Evolutionary conservation across 2,888 invertebrate genomes (phyloP).

Genomic region (Spodoptera exigua): DNA sequence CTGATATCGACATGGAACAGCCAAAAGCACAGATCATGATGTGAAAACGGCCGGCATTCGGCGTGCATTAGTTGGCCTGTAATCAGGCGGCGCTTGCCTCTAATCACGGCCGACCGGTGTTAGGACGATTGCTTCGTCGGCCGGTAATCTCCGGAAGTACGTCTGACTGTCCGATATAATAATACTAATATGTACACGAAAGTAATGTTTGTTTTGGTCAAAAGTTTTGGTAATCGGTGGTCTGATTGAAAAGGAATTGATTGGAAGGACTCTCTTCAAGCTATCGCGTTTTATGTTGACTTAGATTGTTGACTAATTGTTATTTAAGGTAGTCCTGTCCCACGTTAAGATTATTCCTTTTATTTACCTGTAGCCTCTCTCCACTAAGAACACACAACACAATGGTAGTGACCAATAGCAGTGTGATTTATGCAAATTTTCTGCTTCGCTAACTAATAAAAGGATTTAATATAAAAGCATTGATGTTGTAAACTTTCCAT

Average conservation of each 20-base stretch:
- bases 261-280: no score
- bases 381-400: no score
- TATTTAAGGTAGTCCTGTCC: no score
- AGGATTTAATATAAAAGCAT: no score
- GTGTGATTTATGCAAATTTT: no score
- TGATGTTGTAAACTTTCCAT: no score
- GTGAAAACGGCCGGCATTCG: slow-evolving; percentile 37
- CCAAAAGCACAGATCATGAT: slow-evolving; percentile 52
- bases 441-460: no score
- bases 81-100: slow-evolving; percentile 64
- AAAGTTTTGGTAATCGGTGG: neutral
- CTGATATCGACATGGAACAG: slow-evolving; percentile 7
- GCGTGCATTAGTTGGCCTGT: slow-evolving; percentile 71
- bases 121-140: slow-evolving; percentile 27
- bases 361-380: no score
- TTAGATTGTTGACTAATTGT: no score
- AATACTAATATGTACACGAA: slow-evolving; percentile 6
- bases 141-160: slow-evolving; percentile 50
- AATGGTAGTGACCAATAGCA: no score
- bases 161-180: slow-evolving; percentile 29
- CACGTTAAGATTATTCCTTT: no score
- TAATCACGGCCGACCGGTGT: slow-evolving; percentile 59
- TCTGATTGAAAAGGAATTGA: neutral
- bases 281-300: no score
- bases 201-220: slow-evolving; percentile 41